Evolutionary conservation across 2,113 vertebrate species (phyloP).

Genomic region (Galbula dea): DNA sequence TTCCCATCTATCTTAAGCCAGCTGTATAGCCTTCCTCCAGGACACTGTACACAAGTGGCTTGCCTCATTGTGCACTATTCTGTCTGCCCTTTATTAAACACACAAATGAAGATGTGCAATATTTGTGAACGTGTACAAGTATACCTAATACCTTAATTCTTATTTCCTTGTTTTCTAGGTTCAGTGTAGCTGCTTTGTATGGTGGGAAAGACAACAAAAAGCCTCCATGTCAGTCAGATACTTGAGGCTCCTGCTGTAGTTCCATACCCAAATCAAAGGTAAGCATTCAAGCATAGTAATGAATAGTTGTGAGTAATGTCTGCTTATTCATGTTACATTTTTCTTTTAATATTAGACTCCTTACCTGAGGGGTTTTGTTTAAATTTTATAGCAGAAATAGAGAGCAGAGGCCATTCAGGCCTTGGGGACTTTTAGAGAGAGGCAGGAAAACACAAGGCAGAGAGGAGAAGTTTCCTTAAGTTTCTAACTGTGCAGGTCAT

Average conservation of each 20-base stretch:
- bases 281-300: not conserved
- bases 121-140: not conserved
- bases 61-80: not conserved
- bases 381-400: not conserved
- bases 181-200: not conserved
- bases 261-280: not conserved
- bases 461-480: not conserved
- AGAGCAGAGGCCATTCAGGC: not conserved
- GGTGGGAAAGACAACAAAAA: not conserved
- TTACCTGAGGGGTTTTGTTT: not conserved
- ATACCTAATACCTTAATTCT: not conserved
- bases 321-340: not conserved
- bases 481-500: not conserved
- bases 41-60: not conserved
- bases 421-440: not conserved
- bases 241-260: not conserved
- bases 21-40: not conserved
- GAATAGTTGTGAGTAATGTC: not conserved
- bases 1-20: not conserved
- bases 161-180: not conserved
- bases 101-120: not conserved
- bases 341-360: not conserved
- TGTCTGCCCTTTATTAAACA: not conserved
- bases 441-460: not conserved
- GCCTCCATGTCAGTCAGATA: not conserved